Percentiles rank a stretch among this genome's conserved stretches.
Conservation (phyloP, 2,888 invertebrate genomes). For the Drosophila percnosoma region DNA sequence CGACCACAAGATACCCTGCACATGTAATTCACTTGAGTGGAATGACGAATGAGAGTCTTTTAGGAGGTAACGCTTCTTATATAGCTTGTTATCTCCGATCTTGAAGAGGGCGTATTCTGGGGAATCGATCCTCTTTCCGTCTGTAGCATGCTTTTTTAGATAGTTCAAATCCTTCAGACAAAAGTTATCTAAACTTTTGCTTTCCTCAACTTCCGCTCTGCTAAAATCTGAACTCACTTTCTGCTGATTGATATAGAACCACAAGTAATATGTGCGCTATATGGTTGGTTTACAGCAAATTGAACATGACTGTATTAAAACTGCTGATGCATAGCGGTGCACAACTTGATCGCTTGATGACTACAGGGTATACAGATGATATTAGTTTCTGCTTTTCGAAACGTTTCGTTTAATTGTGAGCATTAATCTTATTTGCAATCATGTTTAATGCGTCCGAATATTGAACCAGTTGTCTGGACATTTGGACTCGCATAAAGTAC, state of each 20-base stretch:
- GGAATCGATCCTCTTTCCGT: not conserved
- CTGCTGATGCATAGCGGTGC: not conserved
- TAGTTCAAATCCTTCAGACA: not conserved
- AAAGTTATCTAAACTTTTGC: not conserved
- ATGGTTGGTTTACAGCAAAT: not conserved
- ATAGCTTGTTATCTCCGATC: not conserved
- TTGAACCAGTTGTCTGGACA: constrained; percentile 38
- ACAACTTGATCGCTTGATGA: not conserved
- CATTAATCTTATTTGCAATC: constrained; percentile 52
- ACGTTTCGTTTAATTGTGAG: constrained; percentile 38
- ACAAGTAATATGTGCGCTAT: not conserved
- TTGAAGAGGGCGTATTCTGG: not conserved
- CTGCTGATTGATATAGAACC: not conserved
- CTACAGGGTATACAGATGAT: constrained; percentile 44
- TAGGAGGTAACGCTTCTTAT: not conserved
- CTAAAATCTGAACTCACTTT: not conserved
- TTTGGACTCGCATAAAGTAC: constrained; percentile 24
- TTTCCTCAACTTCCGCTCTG: not conserved
- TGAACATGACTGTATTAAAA: no score
- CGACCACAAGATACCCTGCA: constrained; percentile 11
- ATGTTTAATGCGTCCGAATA: constrained; percentile 26
- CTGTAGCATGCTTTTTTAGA: not conserved
- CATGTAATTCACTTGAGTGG: not conserved
- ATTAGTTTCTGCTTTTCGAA: constrained; percentile 20
- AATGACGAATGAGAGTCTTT: not conserved